Evolutionary conservation across 2,797 vertebrate genomes (phyloP).

Genomic region (Diceros bicornis): DNA sequence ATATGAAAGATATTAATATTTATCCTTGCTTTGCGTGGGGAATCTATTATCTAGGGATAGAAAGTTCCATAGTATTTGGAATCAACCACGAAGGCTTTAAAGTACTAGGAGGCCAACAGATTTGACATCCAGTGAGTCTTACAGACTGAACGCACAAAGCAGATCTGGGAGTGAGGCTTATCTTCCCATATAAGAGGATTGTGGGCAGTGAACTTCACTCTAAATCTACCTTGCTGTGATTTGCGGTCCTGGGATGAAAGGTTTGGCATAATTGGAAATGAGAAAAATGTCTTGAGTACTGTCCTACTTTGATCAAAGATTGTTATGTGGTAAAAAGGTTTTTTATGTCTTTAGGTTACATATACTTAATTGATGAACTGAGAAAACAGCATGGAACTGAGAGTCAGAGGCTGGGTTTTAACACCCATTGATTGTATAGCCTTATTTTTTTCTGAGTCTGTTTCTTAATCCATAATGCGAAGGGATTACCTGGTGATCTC

Average conservation of each 20-base stretch:
- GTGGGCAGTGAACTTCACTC: neutral
- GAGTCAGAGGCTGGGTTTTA: conserved; percentile 26
- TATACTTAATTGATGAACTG: conserved; percentile 9
- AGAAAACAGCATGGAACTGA: conserved; percentile 16
- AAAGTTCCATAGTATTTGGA: neutral
- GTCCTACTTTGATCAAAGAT: conserved; percentile 36
- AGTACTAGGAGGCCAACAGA: neutral
- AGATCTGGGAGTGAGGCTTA: conserved; percentile 25
- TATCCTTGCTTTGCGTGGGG: neutral
- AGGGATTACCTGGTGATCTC: neutral
- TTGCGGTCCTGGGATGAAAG: neutral
- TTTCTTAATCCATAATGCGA: conserved; percentile 9
- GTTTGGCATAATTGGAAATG: conserved; percentile 38
- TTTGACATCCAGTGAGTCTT: conserved; percentile 24
- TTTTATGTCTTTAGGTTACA: neutral
- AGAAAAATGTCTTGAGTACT: conserved; percentile 33
- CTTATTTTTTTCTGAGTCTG: neutral
- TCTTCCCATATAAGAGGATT: conserved; percentile 57
- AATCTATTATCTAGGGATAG: neutral
- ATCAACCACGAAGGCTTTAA: neutral
- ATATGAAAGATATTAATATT: neutral
- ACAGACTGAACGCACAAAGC: neutral
- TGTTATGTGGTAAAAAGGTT: neutral
- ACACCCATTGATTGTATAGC: neutral
- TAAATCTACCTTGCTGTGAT: conserved; percentile 63